Evolutionary conservation across 2,113 vertebrate species (phyloP), one percentile per base, ranked within the genome.

Genomic region (Brevimyrus niger): DNA sequence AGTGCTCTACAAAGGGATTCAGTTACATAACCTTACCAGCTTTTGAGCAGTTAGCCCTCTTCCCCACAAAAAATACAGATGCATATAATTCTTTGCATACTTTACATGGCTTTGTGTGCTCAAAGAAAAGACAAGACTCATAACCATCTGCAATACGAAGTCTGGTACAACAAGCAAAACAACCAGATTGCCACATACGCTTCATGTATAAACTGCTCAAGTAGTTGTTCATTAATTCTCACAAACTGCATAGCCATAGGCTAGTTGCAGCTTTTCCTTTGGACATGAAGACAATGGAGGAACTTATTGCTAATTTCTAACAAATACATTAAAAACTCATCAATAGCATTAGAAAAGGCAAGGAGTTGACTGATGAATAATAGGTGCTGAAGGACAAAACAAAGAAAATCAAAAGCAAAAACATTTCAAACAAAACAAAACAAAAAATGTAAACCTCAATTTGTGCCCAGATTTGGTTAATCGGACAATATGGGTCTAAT

Each of bases 161-260:
- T 46, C 90, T 19, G 48, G 86, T 88, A 89, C 87, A 87, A 82
- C 88, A 91, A 85, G 87, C 88, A 7, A 7, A 91, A 35, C 35
- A 13, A 31, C 17, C 21, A 27, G 21, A 53, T 51, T n/a, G 51
- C 61, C 51, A 85, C 3, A 58, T 38, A 92, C 91, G 46, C 61
- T 23, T 47, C 21, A 88, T 3, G 92, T 89, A 92, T 91, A 94
- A 91, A 89, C 91, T 91, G 87, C 90, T 91, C 94, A 10, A 3
- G 61, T 9, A 65, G 61, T 13, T 31, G 27, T 69, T 94, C 94
- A 92, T 93, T 94, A 92, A 82, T 92, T 94, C 94, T 94, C 89
- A 48, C 53, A n/a, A 80, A 88, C 92, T 95, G 94, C 95, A 95
- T 94, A 94, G 94, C 94, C 93, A 91, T 92, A 91, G 38, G 44